Conservation (phyloP, 2,888 invertebrate genomes). For the Spodoptera exigua region DNA sequence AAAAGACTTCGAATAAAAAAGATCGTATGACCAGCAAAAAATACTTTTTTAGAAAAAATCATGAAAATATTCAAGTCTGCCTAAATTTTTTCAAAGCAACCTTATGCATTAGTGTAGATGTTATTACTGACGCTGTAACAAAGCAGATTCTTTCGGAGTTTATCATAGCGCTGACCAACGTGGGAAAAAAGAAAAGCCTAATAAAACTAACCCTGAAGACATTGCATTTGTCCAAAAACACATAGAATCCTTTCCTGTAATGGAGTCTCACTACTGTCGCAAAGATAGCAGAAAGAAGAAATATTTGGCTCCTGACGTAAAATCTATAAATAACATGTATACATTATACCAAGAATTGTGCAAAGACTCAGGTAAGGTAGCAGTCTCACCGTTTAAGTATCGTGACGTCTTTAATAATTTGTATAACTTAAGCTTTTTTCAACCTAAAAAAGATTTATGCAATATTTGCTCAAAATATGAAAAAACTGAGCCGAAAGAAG, state of each 20-base stretch:
- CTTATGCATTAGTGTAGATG: too few species aligned
- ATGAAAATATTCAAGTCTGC: slow-evolving; percentile 4
- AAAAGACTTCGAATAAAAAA: slow-evolving; percentile 1
- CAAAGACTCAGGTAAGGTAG: too few species aligned
- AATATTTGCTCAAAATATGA: too few species aligned
- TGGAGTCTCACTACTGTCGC: slow-evolving; percentile 32
- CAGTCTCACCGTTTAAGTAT: too few species aligned
- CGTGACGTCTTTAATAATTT: too few species aligned
- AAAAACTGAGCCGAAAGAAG: too few species aligned
- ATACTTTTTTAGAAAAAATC: slow-evolving; percentile 2
- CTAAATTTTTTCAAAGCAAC: slow-evolving; percentile 2
- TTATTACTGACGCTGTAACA: slow-evolving; percentile 4
- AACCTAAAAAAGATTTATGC: too few species aligned
- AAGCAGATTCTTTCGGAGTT: slow-evolving; percentile 1
- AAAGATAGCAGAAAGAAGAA: slow-evolving; percentile 29
- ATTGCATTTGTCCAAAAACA: too few species aligned
- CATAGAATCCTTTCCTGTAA: too few species aligned
- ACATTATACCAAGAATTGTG: slow-evolving; percentile 28
- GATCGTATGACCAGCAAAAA: slow-evolving; percentile 2
- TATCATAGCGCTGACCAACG: slow-evolving; percentile 3
- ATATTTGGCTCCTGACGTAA: slow-evolving; percentile 27
- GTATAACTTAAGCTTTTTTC: too few species aligned
- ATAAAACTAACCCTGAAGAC: neutral
- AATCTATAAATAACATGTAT: slow-evolving; percentile 38
- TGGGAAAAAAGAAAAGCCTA: slow-evolving; percentile 5